Base-by-base conservation (phyloP, 2,888 invertebrate species). In the Cacoxenus indagator region DNA sequence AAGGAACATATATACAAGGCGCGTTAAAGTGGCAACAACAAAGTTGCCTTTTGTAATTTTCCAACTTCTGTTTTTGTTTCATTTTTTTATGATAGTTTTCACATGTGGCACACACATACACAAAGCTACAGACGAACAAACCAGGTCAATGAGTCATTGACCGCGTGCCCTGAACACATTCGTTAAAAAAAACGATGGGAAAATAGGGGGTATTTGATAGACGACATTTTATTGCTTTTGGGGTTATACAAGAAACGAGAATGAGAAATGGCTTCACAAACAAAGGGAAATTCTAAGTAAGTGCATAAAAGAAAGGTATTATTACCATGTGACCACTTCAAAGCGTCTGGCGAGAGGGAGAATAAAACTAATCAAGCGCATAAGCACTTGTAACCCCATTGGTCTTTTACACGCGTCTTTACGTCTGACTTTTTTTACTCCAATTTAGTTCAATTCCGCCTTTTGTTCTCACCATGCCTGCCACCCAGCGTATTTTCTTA, bases 121-220 rank as follows among this genome's bases (percentile, higher is more conserved):
- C 11, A 4, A 46, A 46, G 46, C n/a, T 14, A 5, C 27, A 17
- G 59, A 27, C 14, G 8, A 14, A 37, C 37, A 14, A 80, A 81
- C 72, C 72, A 78, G 83, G 80, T 80, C 80, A 80, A 79, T 79
- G 81, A 79, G 79, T 82, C 79, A 82, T 77, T 82, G 79, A 71
- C 82, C 79, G 77, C 22, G 66, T 72, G 66, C 70, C 54, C 55
- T 64, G 65, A 64, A 65, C 37, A 37, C 8, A 37, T 37, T 8
- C 37, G 37, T 11, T 2, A 37, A 14, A 8, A 37, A 8, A 37
- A 37, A 37, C 51, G 14, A n/a, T 37, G 0, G 17, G 9, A 37
- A 37, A 37, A 2, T 14, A 11, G 14, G 14, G 14, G 37, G 14
- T 37, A 37, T 37, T 37, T 37, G 9, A 37, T 37, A 37, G 37